Base-by-base conservation (phyloP, 2,113 vertebrate genomes). In the Cebidichthys violaceus region DNA sequence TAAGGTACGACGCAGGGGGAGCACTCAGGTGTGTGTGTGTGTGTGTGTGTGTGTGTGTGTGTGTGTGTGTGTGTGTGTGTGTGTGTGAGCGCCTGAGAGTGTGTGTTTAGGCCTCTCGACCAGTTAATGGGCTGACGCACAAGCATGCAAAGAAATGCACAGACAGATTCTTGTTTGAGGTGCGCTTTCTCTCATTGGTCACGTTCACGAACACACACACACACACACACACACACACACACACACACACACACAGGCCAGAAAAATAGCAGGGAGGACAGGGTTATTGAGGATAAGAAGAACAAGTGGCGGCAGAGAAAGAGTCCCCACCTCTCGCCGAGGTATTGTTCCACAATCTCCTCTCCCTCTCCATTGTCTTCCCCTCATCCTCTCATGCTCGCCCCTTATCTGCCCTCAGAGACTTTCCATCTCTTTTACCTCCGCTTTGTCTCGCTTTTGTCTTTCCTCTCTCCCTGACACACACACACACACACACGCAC, bases 361-460 rank as follows among this genome's bases (percentile, higher is more conserved):
- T 75, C 74, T 64, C 75, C 11, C 72, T 39, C 54, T 35, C 77
- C 73, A 86, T 86, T 92, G 84, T 91, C 79, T 85, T 39, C 64
- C 14, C 22, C 79, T 88, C 74, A 69, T 85, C 78, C 74, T 81
- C 87, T 78, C 74, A 39, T 81, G 78, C 84, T 90, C 47, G 41
- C 77, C 70, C 69, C 86, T 90, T 90, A 93, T 92, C 92, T 88
- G 14, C 86, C 90, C 91, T 85, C 11, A 57, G 87, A 89, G 86
- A 82, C 86, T 77, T 83, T 74, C 83, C 83, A 86, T 91, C 78
- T 90, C 89, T 85, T 89, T 81, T 85, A 86, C 85, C 86, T 84
- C 75, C 15, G 45, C 76, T 90, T 88, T 90, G 86, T 88, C 88
- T 85, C 24, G 35, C 83, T 87, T 33, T 86, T 82, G 75, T 87